These are phyloP conservation scores for Cantharis rufa DNA, from an alignment of 2,888 invertebrate species.

Conservation along the genomic window DNA sequence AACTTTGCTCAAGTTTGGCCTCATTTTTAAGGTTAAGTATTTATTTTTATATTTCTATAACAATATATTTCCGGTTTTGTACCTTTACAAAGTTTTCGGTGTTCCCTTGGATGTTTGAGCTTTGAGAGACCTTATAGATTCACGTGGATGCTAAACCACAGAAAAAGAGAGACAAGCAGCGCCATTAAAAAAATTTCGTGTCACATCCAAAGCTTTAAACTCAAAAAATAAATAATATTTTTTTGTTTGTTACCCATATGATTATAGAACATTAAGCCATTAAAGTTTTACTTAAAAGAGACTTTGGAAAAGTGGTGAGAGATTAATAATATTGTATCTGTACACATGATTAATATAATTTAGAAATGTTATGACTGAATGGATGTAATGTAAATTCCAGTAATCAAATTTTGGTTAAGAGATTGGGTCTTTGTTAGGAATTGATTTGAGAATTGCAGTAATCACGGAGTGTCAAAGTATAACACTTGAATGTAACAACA, in stretches of 20 bases:
- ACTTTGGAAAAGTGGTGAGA: background rate
- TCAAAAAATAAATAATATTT: too few relatives aligned
- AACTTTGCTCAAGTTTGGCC: background rate
- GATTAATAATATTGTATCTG: background rate
- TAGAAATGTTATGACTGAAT: background rate
- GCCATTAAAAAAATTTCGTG: background rate
- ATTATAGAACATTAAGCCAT: background rate
- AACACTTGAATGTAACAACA: slow-evolving; percentile 35
- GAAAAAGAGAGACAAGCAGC: too few relatives aligned
- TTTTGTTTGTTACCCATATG: too few relatives aligned
- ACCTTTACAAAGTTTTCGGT: too few relatives aligned
- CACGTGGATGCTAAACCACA: too few relatives aligned
- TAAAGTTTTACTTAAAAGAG: background rate
- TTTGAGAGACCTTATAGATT: too few relatives aligned
- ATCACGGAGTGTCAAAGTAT: slow-evolving; percentile 23
- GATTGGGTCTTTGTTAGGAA: background rate
- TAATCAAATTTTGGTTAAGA: background rate
- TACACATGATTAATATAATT: background rate
- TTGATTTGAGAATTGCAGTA: background rate
- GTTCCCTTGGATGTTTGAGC: too few relatives aligned
- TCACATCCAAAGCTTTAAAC: background rate
- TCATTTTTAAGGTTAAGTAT: background rate
- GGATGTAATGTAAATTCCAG: background rate
- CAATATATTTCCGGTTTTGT: too few relatives aligned
- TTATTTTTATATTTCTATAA: too few relatives aligned